Conservation (phyloP, 2,797 vertebrate genomes). For the Silurus lanzhouensis region DNA sequence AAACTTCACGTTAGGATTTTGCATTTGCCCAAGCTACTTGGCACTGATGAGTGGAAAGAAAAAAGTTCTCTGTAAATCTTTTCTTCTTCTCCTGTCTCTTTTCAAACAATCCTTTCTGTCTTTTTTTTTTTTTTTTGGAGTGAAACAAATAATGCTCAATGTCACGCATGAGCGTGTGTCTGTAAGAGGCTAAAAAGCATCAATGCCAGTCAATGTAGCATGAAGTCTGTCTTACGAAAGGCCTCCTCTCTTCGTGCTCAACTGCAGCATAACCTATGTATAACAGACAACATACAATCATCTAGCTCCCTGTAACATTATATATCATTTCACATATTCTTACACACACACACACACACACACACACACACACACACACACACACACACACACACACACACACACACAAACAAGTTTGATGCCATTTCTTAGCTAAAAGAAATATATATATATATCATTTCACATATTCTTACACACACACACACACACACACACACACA, state of each 20-base stretch:
- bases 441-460: no score
- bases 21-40: neutral
- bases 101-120: slow-evolving; percentile 1
- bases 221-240: slow-evolving; percentile 49
- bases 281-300: slow-evolving; percentile 36
- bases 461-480: no score
- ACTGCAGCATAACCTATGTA: slow-evolving; percentile 41
- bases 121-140: neutral
- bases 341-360: slow-evolving; percentile 5
- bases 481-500: no score
- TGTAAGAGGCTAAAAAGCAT: slow-evolving; percentile 50
- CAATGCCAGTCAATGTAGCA: slow-evolving; percentile 52
- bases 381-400: neutral
- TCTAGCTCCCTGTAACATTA: neutral
- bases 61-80: slow-evolving; percentile 8
- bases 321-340: neutral
- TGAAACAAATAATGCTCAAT: slow-evolving; percentile 50
- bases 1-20: neutral
- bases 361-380: neutral
- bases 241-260: slow-evolving; percentile 41
- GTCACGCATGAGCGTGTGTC: slow-evolving; percentile 49
- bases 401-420: no score
- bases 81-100: slow-evolving; percentile 7
- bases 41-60: neutral
- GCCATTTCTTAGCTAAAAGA: no score